phyloP scores from a whole-genome alignment of 2,797 vertebrate genomes.

The Diplodus puntazzo region DNA sequence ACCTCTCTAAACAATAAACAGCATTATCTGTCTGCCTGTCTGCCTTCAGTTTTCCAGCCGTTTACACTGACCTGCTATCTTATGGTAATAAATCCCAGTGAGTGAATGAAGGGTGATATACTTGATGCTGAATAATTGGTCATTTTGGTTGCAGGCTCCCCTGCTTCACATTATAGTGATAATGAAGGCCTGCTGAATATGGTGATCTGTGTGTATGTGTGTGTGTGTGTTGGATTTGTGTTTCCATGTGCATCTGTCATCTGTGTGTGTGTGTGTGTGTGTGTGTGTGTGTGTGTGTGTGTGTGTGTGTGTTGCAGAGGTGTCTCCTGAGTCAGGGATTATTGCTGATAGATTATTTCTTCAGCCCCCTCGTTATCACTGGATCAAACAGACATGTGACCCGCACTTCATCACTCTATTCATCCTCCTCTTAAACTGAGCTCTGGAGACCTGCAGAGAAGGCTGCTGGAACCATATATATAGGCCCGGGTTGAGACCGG shows the following conservation, averaged over 20 bases:
- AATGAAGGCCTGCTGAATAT: conserved; percentile 87
- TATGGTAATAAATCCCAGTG: conserved; percentile 77
- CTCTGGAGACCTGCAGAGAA: conserved; percentile 79
- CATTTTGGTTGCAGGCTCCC: conserved; percentile 84
- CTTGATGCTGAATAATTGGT: conserved; percentile 85
- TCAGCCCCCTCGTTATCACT: conserved; percentile 85
- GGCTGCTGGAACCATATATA: conserved; percentile 75
- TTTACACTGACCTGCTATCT: conserved; percentile 76
- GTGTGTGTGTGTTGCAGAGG: conserved; percentile 63
- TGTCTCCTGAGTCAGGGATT: conserved; percentile 87
- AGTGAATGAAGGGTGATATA: conserved; percentile 75
- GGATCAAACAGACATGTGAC: conserved; percentile 86
- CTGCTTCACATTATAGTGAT: conserved; percentile 83
- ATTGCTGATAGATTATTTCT: conserved; percentile 87
- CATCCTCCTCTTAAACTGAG: conserved; percentile 82
- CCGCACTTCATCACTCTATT: conserved; percentile 84
- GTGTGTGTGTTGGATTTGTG: conserved; percentile 59
- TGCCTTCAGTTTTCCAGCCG: conserved; percentile 62
- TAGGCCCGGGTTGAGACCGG: conserved; percentile 57
- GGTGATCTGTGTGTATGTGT: conserved; percentile 74
- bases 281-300: conserved; percentile 58
- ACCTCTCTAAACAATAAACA: conserved; percentile 79
- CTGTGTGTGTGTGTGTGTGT: conserved; percentile 56
- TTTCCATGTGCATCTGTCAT: conserved; percentile 77
- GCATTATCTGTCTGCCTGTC: conserved; percentile 76